Evolutionary conservation across 2,888 invertebrate genomes (phyloP).

Genomic region (Cephus rjabovi): DNA sequence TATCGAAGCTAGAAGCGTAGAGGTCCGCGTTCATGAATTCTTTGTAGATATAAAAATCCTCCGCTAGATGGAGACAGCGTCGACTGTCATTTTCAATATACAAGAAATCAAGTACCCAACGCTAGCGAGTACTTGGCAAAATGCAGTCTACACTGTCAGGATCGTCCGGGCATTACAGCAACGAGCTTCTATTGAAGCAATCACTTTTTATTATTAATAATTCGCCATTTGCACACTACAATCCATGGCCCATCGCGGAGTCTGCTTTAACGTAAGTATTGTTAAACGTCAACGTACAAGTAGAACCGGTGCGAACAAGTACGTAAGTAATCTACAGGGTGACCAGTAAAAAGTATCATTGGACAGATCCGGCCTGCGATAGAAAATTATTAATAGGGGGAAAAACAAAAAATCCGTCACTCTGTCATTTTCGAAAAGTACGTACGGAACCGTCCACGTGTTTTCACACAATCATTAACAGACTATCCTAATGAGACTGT

Average conservation of each 20-base stretch:
- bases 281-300: neutral
- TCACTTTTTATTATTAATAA: constrained; percentile 54
- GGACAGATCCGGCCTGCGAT: neutral
- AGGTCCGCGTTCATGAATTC: neutral
- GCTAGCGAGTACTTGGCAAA: neutral
- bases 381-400: neutral
- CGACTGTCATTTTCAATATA: neutral
- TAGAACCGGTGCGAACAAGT: neutral
- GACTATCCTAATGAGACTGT: neutral
- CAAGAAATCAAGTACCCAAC: neutral
- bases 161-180: constrained; percentile 3
- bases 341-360: neutral
- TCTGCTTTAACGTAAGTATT: neutral
- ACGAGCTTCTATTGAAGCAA: constrained; percentile 37
- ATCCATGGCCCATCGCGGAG: neutral
- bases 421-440: neutral
- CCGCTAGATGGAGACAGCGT: neutral
- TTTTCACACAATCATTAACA: neutral
- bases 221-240: constrained; percentile 45
- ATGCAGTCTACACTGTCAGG: neutral
- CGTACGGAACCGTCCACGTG: neutral
- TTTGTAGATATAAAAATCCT: neutral
- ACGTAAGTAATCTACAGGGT: neutral
- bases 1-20: too few species aligned
- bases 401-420: too few species aligned